Evolutionary conservation across 2,797 vertebrate species (phyloP).

Genomic region (Bradypodion ventrale): DNA sequence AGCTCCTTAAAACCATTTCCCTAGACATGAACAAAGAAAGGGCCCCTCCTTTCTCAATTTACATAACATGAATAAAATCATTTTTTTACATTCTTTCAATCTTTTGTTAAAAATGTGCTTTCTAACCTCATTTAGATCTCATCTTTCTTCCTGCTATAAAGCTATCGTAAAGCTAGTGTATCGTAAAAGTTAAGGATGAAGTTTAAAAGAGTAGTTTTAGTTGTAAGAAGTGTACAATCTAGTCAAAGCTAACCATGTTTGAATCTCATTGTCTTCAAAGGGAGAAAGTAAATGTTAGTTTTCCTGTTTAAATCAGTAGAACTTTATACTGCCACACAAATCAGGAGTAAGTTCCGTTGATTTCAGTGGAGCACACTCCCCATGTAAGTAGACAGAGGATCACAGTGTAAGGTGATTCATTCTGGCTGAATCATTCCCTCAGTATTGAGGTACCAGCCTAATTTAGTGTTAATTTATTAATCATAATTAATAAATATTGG

Average conservation of each 20-base stretch:
- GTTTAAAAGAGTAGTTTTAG: neutral
- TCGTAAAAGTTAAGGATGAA: neutral
- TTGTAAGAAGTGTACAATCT: neutral
- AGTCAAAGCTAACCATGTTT: neutral
- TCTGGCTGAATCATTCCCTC: neutral
- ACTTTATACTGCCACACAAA: neutral
- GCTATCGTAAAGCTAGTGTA: neutral
- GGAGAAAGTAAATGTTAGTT: neutral
- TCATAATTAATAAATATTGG: constrained; percentile 37
- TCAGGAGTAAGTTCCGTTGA: neutral
- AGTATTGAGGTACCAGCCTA: constrained; percentile 32
- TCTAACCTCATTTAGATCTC: neutral
- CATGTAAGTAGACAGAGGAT: neutral
- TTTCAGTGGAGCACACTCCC: neutral
- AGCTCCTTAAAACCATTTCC: neutral
- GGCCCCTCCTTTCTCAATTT: neutral
- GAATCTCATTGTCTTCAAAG: neutral
- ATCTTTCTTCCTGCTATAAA: neutral
- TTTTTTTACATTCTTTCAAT: neutral
- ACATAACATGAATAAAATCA: neutral
- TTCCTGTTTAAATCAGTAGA: neutral
- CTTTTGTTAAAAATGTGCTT: neutral
- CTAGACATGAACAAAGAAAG: neutral
- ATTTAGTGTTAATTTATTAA: constrained; percentile 32
- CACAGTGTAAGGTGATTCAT: neutral